Evolutionary conservation across 2,113 vertebrate species (phyloP), one percentile per base, ranked within the genome.

Genomic region (Artemisiospiza belli): DNA sequence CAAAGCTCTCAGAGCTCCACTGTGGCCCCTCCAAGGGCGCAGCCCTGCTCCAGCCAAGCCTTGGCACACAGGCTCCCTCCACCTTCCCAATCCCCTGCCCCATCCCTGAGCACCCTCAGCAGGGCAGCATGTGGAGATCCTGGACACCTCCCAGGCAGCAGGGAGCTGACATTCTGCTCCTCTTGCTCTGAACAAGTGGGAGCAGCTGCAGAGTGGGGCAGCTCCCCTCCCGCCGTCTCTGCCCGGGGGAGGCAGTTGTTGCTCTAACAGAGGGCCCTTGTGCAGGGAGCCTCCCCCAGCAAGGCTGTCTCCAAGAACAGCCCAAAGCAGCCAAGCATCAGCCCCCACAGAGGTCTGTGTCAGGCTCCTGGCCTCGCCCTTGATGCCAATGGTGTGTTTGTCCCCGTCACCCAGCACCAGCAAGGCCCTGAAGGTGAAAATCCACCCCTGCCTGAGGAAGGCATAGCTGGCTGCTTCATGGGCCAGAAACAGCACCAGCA

Each of bases 261-360:
- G 87, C 49, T 93, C 79, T 83, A 77, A 97, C 94, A 97, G 94
- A 96, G 59, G 47, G 70, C 51, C 72, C 90, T 92, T 97, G 90
- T 96, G 68, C 3, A 3, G 18, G 27, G 72, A 92, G 46, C 78
- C 88, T 95, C 88, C 85, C 41, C 67, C 79, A 35, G 67, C 52
- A 57, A 46, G 0, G 1, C n/a, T 62, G 37, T 10, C 75, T 62
- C 59, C 88, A 86, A 67, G 18, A 88, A 1, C 82, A 69, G 81
- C 52, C 74, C 47, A 7, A 51, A 59, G 62, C 59, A 55, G 80
- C 46, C 41, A 13, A 74, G 47, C 28, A 81, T 19, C 75, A 58
- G 49, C 54, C 72, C 58, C 37, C 51, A 90, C 46, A 70, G 23
- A 88, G 15, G 41, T 30, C 84, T 51, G 37, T 6, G 5, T 0